These are phyloP conservation scores for Heliconius eleuchia DNA, from an alignment of 1,140 invertebrate genomes.

Conservation along the genomic window DNA sequence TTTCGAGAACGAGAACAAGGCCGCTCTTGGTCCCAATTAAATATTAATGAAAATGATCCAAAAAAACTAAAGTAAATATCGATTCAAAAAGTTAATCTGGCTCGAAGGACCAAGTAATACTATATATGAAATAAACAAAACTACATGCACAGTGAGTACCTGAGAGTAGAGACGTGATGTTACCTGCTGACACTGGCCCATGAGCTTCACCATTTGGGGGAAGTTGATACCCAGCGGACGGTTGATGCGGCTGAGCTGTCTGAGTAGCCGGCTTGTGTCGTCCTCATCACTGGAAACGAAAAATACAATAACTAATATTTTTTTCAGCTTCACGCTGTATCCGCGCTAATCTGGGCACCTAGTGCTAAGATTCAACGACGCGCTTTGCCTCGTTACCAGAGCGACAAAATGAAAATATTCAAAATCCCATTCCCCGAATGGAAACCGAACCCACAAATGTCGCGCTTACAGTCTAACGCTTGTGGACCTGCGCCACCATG, in stretches of 20 bases:
- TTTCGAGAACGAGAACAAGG: too few relatives aligned
- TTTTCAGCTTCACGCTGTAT: not conserved
- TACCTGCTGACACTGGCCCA: conserved; percentile 87
- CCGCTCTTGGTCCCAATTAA: too few relatives aligned
- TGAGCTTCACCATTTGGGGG: conserved; percentile 87
- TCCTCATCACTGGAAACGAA: conserved; percentile 84
- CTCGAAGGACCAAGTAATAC: not conserved
- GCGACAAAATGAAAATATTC: too few relatives aligned
- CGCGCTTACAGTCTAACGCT: too few relatives aligned
- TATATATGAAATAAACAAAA: not conserved
- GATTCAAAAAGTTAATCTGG: not conserved
- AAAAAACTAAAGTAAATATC: too few relatives aligned
- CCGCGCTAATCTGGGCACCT: not conserved
- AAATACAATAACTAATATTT: not conserved
- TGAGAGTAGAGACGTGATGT: conserved; percentile 1
- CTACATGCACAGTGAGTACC: not conserved
- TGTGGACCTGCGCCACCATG: too few relatives aligned
- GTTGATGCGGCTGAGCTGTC: conserved; percentile 76
- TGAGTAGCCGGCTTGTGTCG: conserved; percentile 83
- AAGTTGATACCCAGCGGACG: conserved; percentile 85
- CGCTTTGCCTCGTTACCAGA: not conserved
- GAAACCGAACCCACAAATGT: too few relatives aligned
- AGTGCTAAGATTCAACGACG: not conserved
- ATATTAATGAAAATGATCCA: too few relatives aligned
- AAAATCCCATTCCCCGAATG: too few relatives aligned